phyloP scores from a whole-genome alignment of 2,888 invertebrate species.

The Nebria brevicollis region DNA sequence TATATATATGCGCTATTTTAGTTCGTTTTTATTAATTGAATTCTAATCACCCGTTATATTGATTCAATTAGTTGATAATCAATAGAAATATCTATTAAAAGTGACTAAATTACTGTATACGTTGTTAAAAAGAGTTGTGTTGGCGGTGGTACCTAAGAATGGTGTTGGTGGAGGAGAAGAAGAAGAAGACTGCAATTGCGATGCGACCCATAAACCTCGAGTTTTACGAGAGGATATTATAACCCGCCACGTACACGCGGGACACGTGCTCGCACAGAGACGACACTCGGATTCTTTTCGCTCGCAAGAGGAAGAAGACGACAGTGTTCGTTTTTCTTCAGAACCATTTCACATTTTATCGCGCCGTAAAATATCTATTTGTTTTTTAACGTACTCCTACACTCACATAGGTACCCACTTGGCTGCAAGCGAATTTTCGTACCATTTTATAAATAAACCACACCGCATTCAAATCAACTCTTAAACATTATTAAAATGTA shows the following conservation, averaged over 20 bases:
- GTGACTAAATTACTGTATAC: too few relatives aligned
- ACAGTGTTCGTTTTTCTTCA: conserved; percentile 8
- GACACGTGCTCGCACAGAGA: conserved; percentile 39
- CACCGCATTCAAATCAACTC: too few relatives aligned
- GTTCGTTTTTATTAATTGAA: background rate
- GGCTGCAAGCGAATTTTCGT: too few relatives aligned
- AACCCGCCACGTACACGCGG: conserved; percentile 42
- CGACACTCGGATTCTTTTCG: conserved; percentile 35
- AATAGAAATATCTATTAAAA: too few relatives aligned
- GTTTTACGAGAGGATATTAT: conserved; percentile 46
- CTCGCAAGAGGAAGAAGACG: too few relatives aligned
- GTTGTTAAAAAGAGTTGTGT: too few relatives aligned
- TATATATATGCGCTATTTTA: background rate
- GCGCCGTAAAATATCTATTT: conserved; percentile 47
- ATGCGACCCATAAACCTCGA: conserved; percentile 46
- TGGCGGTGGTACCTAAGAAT: conserved; percentile 1
- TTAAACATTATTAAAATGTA: too few relatives aligned
- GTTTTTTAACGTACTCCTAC: conserved; percentile 46
- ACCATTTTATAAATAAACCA: too few relatives aligned
- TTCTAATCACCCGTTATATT: background rate
- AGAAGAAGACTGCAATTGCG: conserved; percentile 38
- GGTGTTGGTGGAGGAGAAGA: conserved; percentile 12
- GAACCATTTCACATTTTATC: conserved; percentile 44
- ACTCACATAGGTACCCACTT: background rate
- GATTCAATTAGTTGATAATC: background rate